These are phyloP conservation scores for Drosophila ezoana DNA, from an alignment of 2,888 invertebrate species.

Conservation along the genomic window DNA sequence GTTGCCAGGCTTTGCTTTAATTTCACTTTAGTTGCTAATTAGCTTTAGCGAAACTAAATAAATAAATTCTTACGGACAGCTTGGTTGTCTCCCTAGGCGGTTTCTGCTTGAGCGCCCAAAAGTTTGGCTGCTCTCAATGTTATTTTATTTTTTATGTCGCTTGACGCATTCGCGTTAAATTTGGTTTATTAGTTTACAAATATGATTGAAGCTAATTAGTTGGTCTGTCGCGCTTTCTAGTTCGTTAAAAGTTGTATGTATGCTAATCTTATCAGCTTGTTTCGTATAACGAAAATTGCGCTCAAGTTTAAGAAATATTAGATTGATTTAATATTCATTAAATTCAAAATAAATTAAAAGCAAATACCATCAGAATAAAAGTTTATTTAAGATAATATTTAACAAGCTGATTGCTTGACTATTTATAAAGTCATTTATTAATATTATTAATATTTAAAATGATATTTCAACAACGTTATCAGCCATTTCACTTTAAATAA, in stretches of 20 bases:
- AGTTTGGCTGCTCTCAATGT: conserved; percentile 38
- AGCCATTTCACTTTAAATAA: neutral
- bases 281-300: neutral
- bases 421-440: neutral
- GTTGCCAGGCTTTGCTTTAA: conserved; percentile 67
- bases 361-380: too few species aligned
- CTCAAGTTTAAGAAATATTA: too few species aligned
- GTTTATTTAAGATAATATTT: neutral
- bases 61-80: conserved; percentile 68
- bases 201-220: conserved; percentile 43
- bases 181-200: conserved; percentile 45
- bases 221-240: neutral
- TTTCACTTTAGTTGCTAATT: conserved; percentile 81
- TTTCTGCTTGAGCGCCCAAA: conserved; percentile 43
- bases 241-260: conserved; percentile 12
- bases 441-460: neutral
- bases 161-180: conserved; percentile 28
- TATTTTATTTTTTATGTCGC: conserved; percentile 21
- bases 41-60: conserved; percentile 74
- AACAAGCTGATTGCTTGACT: neutral
- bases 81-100: conserved; percentile 42
- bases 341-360: too few species aligned
- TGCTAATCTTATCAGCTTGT: conserved; percentile 4
- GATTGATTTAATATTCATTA: neutral
- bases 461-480: neutral